A percentile compares a stretch with the other conserved stretches of the same genome.
These are phyloP conservation scores for Chromoteleia sp. DNA, from an alignment of 2,888 invertebrate species.

Conservation along the genomic window DNA sequence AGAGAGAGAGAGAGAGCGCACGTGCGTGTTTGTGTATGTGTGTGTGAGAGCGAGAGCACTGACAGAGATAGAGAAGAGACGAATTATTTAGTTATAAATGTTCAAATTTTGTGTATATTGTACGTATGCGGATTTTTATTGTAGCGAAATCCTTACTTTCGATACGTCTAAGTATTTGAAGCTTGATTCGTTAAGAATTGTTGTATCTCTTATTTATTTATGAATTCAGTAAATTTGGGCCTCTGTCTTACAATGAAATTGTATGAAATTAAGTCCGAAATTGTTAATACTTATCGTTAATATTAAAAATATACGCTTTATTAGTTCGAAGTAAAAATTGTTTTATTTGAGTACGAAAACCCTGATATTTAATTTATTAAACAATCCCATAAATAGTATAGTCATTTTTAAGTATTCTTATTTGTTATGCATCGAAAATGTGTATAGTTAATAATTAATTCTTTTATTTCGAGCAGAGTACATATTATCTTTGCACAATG, in stretches of 20 bases:
- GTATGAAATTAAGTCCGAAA: constrained; percentile 32
- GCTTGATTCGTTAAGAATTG: constrained; percentile 35
- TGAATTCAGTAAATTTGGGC: not conserved
- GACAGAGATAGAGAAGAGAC: not conserved
- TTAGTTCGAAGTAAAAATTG: constrained; percentile 38
- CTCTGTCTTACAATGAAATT: constrained; percentile 2
- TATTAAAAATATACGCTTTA: constrained; percentile 55
- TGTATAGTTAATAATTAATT: no score
- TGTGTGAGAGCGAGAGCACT: no score
- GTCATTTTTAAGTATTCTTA: no score
- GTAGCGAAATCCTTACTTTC: not conserved
- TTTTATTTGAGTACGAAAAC: constrained; percentile 26
- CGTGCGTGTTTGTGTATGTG: no score
- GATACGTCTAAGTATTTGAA: constrained; percentile 16
- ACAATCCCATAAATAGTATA: no score
- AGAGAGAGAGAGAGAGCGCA: no score
- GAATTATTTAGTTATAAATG: constrained; percentile 1
- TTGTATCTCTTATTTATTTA: constrained; percentile 52
- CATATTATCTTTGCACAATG: no score
- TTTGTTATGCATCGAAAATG: no score
- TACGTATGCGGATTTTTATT: constrained; percentile 23
- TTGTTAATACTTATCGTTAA: constrained; percentile 53
- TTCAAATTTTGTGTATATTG: constrained; percentile 39
- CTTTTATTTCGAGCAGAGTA: no score
- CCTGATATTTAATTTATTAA: no score